Evolutionary conservation across 2,113 vertebrate genomes (phyloP), one percentile per base, ranked within the genome.

Genomic region (Furnarius figulus): DNA sequence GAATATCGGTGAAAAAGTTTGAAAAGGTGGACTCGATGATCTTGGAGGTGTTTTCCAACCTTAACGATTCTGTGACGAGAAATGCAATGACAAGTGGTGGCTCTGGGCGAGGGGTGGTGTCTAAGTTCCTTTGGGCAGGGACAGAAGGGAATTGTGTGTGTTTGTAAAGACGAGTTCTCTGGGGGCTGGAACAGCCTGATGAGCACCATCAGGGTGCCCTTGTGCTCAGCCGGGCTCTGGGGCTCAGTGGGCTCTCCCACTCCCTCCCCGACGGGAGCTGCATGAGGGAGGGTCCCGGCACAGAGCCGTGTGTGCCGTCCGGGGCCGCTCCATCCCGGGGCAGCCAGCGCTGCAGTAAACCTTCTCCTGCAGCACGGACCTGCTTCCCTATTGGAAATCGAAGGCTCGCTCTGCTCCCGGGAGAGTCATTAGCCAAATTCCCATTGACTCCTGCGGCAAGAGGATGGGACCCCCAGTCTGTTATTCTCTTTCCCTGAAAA

Each of bases 401-500:
- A 85, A 73, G 87, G 56, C 67, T 70, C 3, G 3, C 50, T 78
- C 62, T 2, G 18, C 73, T 70, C 84, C 82, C 31, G 0, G 73
- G 71, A 47, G 89, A 39, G 77, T 42, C 70, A 12, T 74, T 24
- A 84, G 83, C 92, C 79, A 46, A 85, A 92, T 50, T 78, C 93
- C 90, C 90, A 52, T 40, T 78, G 90, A 87, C 74, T 93, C 85
- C 71, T 1, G 30, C 84, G 13, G 90, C 68, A 8, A n/a, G 70
- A 52, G 66, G 52, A 67, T 56, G 88, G 89, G 40, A 82, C 30
- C 83, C 42, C 18, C 37, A 85, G 93, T 82, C 87, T 65, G 63
- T 50, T 86, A 62, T 82, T 89, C 80, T 84, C 80, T 80, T 85
- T 74, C 96, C 72, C 82, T 87, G 66, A 97, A 85, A 82, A 87